These are phyloP conservation scores for Myopa testacea DNA, from an alignment of 2,888 invertebrate species.

Conservation along the genomic window DNA sequence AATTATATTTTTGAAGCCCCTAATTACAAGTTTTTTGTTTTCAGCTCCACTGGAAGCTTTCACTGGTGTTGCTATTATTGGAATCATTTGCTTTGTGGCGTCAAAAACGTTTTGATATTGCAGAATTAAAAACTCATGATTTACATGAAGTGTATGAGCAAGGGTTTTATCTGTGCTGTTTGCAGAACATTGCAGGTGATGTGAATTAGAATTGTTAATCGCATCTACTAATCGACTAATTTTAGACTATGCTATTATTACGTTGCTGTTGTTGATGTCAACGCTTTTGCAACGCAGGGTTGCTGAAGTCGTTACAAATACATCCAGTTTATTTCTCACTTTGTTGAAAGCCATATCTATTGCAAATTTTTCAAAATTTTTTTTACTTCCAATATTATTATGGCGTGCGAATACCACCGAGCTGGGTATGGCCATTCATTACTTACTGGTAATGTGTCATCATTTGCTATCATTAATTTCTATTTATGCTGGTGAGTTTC, in stretches of 20 bases:
- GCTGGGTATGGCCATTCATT: slow-evolving; percentile 69
- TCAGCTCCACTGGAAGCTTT: slow-evolving; percentile 83
- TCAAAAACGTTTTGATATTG: slow-evolving; percentile 54
- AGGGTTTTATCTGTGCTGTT: slow-evolving; percentile 73
- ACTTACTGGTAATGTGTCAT: slow-evolving; percentile 74
- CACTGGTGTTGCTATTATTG: slow-evolving; percentile 80
- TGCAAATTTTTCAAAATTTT: slow-evolving; percentile 73
- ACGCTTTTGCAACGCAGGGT: slow-evolving; percentile 31
- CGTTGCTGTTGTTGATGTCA: slow-evolving; percentile 49
- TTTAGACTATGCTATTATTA: slow-evolving; percentile 57
- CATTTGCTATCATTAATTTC: slow-evolving; percentile 74
- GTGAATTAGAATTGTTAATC: neutral
- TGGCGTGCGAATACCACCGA: slow-evolving; percentile 71
- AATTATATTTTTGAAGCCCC: neutral
- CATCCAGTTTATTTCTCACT: slow-evolving; percentile 44
- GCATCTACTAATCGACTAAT: neutral
- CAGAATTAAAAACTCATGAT: slow-evolving; percentile 57
- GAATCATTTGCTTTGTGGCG: slow-evolving; percentile 84
- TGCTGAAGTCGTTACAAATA: slow-evolving; percentile 39
- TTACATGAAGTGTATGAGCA: slow-evolving; percentile 71
- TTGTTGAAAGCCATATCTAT: slow-evolving; percentile 73
- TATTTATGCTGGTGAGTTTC: slow-evolving; percentile 73
- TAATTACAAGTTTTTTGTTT: slow-evolving; percentile 6
- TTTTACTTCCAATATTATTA: slow-evolving; percentile 74
- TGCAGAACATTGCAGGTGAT: slow-evolving; percentile 67